These are phyloP conservation scores for Adelges cooleyi DNA, from an alignment of 1,140 invertebrate species.

Conservation along the genomic window DNA sequence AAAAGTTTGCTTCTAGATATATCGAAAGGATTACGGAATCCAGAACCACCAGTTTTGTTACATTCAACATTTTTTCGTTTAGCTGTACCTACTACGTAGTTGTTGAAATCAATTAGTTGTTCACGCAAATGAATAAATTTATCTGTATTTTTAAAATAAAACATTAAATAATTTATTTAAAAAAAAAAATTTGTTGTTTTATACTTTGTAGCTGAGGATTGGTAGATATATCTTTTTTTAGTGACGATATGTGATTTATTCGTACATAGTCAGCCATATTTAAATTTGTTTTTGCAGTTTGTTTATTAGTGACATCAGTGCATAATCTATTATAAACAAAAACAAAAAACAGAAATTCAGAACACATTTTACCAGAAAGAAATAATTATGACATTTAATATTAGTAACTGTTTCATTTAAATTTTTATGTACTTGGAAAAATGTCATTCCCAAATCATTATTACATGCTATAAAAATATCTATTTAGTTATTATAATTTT, in stretches of 20 bases:
- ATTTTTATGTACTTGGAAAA: too few relatives aligned
- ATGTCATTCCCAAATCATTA: too few relatives aligned
- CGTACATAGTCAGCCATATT: conserved; percentile 50
- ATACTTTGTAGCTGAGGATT: conserved; percentile 59
- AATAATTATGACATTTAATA: too few relatives aligned
- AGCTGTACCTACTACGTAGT: conserved; percentile 62
- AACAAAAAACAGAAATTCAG: too few relatives aligned
- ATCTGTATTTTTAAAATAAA: conserved; percentile 40
- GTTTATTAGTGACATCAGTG: conserved; percentile 47
- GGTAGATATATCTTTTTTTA: conserved; percentile 63
- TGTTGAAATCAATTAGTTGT: conserved; percentile 75
- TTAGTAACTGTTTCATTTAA: too few relatives aligned
- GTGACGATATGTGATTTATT: conserved; percentile 51
- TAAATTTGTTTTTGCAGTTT: conserved; percentile 28
- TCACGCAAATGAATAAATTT: conserved; percentile 69
- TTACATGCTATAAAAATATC: too few relatives aligned
- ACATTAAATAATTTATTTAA: neutral
- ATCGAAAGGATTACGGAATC: conserved; percentile 92
- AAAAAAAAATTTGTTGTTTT: neutral
- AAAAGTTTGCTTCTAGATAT: conserved; percentile 78
- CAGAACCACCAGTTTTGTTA: conserved; percentile 48
- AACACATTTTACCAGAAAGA: too few relatives aligned
- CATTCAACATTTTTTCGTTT: conserved; percentile 40
- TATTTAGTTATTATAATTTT: too few relatives aligned
- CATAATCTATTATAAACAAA: conserved; percentile 46